A percentile compares a stretch with the other conserved stretches of the same genome.
These are phyloP conservation scores for Deilephila porcellus DNA, from an alignment of 2,888 invertebrate genomes.

Conservation along the genomic window DNA sequence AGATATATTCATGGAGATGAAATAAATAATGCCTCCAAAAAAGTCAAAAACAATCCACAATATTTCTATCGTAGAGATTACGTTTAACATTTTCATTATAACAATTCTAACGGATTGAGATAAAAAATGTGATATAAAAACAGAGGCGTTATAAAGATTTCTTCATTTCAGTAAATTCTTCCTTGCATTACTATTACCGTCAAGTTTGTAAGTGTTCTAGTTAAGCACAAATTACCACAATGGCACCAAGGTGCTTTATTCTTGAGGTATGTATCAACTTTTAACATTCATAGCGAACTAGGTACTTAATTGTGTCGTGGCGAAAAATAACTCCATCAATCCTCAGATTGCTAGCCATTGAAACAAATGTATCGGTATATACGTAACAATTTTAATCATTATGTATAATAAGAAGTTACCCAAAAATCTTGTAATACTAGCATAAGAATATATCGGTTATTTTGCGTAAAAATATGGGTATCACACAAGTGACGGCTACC, in stretches of 20 bases:
- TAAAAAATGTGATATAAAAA: slow-evolving; percentile 68
- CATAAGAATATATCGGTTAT: no score
- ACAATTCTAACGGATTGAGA: slow-evolving; percentile 61
- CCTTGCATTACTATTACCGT: slow-evolving; percentile 24
- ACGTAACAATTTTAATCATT: no score
- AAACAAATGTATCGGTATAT: no score
- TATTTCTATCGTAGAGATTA: slow-evolving; percentile 51
- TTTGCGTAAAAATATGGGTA: no score
- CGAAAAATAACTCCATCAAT: neutral
- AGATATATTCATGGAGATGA: neutral
- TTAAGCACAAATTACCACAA: slow-evolving; percentile 25
- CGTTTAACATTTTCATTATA: slow-evolving; percentile 62
- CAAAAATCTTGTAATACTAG: no score
- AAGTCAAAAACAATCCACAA: slow-evolving; percentile 45
- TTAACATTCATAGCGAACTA: neutral
- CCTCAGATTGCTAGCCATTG: no score
- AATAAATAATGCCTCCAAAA: neutral
- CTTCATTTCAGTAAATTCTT: slow-evolving; percentile 50
- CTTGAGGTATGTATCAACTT: slow-evolving; percentile 45
- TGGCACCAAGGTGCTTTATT: slow-evolving; percentile 43
- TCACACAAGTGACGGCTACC: no score
- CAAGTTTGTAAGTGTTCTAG: slow-evolving; percentile 8
- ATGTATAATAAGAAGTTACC: no score
- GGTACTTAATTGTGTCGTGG: neutral
- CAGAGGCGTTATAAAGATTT: slow-evolving; percentile 43